phyloP scores from a whole-genome alignment of 2,888 invertebrate species.

The Dysmachus trigonus region DNA sequence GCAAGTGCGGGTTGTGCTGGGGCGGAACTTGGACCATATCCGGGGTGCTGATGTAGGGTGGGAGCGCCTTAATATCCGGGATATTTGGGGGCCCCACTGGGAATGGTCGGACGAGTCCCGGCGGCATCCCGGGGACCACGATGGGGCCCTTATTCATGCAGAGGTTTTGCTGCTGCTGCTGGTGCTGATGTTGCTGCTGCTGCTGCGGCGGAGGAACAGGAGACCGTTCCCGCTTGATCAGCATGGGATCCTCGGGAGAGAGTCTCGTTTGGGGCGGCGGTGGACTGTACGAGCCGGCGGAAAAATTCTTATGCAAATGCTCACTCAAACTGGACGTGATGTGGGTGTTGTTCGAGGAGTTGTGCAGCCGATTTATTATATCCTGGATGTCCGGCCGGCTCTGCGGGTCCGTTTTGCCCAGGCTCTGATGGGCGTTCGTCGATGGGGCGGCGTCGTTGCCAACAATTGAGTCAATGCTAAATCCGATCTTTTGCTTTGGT shows the following conservation, averaged over 20 bases:
- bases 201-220: slow-evolving; percentile 51
- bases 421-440: slow-evolving; percentile 51
- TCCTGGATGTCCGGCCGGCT: slow-evolving; percentile 59
- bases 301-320: slow-evolving; percentile 6
- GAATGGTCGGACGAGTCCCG: slow-evolving; percentile 61
- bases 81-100: slow-evolving; percentile 55
- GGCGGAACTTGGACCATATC: slow-evolving; percentile 62
- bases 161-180: slow-evolving; percentile 25
- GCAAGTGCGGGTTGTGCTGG: slow-evolving; percentile 70
- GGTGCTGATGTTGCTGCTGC: slow-evolving; percentile 1
- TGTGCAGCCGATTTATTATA: slow-evolving; percentile 60
- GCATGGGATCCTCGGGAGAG: slow-evolving; percentile 53
- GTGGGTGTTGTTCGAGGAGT: slow-evolving; percentile 55
- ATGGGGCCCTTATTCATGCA: slow-evolving; percentile 60
- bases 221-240: slow-evolving; percentile 61
- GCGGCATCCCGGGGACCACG: slow-evolving; percentile 60
- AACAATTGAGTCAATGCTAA: slow-evolving; percentile 94
- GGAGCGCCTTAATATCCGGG: slow-evolving; percentile 63
- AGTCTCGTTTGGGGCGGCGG: slow-evolving; percentile 56
- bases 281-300: slow-evolving; percentile 56
- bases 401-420: slow-evolving; percentile 45
- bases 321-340: slow-evolving; percentile 17
- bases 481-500: slow-evolving; percentile 93
- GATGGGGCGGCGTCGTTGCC: slow-evolving; percentile 68
- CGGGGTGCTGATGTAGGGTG: slow-evolving; percentile 63